phyloP scores from a whole-genome alignment of 1,140 invertebrate species.

The Brachionus angularis region DNA sequence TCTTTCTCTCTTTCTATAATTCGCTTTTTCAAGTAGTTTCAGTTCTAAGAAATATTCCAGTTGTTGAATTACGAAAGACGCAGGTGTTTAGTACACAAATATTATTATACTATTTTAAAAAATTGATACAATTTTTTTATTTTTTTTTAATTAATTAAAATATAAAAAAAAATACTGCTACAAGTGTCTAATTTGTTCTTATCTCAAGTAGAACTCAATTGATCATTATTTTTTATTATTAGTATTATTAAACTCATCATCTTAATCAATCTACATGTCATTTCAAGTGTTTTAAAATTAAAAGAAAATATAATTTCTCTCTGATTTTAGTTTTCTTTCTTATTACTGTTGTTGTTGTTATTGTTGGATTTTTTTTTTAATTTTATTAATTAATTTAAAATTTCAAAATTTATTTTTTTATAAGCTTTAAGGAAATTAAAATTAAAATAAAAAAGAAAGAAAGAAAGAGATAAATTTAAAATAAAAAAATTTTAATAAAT shows the following conservation, averaged over 20 bases:
- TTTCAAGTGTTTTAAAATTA: not conserved
- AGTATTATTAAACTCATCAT: not conserved
- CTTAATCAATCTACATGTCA: constrained; percentile 34
- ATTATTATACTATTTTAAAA: not conserved
- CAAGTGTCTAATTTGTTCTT: not conserved
- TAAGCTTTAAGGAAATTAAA: too few species aligned
- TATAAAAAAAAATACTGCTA: constrained; percentile 3
- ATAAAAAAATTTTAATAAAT: too few species aligned
- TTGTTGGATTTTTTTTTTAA: too few species aligned
- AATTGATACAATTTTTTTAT: not conserved
- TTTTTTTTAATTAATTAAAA: constrained; percentile 30
- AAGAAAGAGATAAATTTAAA: too few species aligned
- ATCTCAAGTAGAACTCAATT: not conserved
- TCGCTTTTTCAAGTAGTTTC: not conserved
- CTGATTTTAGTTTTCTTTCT: not conserved
- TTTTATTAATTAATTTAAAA: too few species aligned
- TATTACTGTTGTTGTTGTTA: not conserved
- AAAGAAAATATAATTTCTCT: not conserved
- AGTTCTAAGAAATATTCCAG: not conserved
- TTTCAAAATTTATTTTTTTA: too few species aligned
- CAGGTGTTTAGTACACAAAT: not conserved
- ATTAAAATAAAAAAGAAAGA: too few species aligned
- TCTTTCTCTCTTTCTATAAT: not conserved
- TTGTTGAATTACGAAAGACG: not conserved
- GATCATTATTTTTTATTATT: too few species aligned